Evolutionary conservation across 23 tunicate genomes (phyloP), one percentile per base, ranked within the genome.

Genomic region (Pegea sp.): DNA sequence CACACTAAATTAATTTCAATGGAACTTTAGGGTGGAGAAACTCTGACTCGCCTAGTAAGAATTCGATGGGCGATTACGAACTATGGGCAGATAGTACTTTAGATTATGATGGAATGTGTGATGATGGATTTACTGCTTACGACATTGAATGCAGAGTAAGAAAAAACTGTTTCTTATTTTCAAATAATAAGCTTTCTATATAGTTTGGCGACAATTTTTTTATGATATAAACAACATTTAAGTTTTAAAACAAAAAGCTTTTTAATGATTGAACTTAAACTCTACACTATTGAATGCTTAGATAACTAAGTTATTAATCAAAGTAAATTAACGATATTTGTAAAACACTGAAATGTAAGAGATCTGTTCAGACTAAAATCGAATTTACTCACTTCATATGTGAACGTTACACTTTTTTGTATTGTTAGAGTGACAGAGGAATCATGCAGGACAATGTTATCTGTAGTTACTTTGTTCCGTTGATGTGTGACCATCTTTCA

Each of bases 61-160:
- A 57, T 2, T 56, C 26, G 42, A 4, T 57, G 2, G 64, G 72
- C 7, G 72, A 67, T 31, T 22, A 43, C 28, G 72, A 67, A 34
- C 8, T 25, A 7, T 65, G 70, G 70, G 61, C 61, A 4, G 20
- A 32, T 5, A 42, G 1, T 31, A 25, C 0, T 6, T 5, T 16
- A 25, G 31, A 67, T 44, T 56, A 1, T 48, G 65, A 44, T 43
- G 72, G 34, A 4, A 49, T 67, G 1, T 67, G 72, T 22, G 38
- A 30, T 4, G 26, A 26, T 3, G 54, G 54, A 25, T 44, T 20
- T 44, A 18, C 28, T 28, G 64, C 64, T 23, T 26, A n/a, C 28
- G 56, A 59, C 4, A 46, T 67, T 0, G 34, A 32, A 44, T 67
- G 72, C 72, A 27, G 46, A 56, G 72, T 67, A 22, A 56, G 61